A percentile compares a stretch with the other conserved stretches of the same genome.
phyloP scores from a whole-genome alignment of 2,113 vertebrate species.

The Perca flavescens region DNA sequence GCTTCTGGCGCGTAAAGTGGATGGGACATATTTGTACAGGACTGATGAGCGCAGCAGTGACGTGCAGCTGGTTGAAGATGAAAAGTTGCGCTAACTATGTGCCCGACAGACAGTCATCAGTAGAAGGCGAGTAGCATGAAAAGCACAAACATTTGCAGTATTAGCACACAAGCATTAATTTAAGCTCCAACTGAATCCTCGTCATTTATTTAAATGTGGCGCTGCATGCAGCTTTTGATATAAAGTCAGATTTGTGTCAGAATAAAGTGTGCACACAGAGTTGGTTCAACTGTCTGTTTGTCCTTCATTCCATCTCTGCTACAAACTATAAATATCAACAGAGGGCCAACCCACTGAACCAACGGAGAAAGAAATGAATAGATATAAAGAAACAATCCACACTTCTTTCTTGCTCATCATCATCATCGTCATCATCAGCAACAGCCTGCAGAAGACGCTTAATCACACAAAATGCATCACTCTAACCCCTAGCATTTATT shows the following conservation, averaged over 20 bases:
- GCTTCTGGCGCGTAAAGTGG: slow-evolving; percentile 24
- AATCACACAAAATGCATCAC: slow-evolving; percentile 24
- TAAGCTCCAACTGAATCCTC: neutral
- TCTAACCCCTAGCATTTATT: slow-evolving; percentile 25
- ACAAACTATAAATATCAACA: slow-evolving; percentile 47
- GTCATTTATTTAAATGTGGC: neutral
- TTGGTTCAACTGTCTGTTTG: slow-evolving; percentile 42
- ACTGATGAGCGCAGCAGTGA: slow-evolving; percentile 52
- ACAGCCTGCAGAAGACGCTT: slow-evolving; percentile 11
- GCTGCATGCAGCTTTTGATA: slow-evolving; percentile 3
- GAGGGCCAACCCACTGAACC: slow-evolving; percentile 23
- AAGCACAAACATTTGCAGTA: slow-evolving; percentile 20
- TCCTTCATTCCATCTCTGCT: slow-evolving; percentile 48
- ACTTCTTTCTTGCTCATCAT: neutral
- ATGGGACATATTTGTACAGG: slow-evolving; percentile 32
- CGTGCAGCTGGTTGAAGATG: slow-evolving; percentile 46
- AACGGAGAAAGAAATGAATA: slow-evolving; percentile 27
- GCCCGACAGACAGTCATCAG: slow-evolving; percentile 40
- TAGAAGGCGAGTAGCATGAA: neutral
- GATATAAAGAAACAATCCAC: neutral
- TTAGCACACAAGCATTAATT: slow-evolving; percentile 14
- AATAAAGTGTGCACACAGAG: slow-evolving; percentile 8
- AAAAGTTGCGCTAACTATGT: slow-evolving; percentile 6
- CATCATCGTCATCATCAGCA: neutral
- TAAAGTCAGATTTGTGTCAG: neutral